phyloP scores from a whole-genome alignment of 2,888 invertebrate genomes.

The Agriotes lineatus region DNA sequence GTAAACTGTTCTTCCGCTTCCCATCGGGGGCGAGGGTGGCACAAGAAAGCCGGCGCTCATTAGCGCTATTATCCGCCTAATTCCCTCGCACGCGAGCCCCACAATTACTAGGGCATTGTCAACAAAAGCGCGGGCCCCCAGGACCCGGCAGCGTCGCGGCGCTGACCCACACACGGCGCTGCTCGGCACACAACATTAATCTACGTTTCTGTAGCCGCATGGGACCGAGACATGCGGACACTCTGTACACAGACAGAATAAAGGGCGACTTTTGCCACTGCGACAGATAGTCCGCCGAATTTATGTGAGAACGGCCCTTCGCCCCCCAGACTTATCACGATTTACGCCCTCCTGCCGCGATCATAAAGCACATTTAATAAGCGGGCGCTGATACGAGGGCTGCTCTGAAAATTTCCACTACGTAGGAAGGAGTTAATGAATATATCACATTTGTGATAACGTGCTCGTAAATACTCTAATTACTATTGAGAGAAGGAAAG shows the following conservation, averaged over 20 bases:
- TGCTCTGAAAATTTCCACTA: no score
- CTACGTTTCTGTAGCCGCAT: constrained; percentile 42
- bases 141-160: constrained; percentile 20
- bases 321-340: constrained; percentile 27
- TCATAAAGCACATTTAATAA: constrained; percentile 33
- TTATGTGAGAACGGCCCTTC: constrained; percentile 54
- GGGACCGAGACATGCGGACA: constrained; percentile 36
- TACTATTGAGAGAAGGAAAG: no score
- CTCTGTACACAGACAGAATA: constrained; percentile 20
- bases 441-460: no score
- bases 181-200: constrained; percentile 40
- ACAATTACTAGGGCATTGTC: constrained; percentile 44
- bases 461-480: no score
- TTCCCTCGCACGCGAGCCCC: constrained; percentile 44
- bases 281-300: constrained; percentile 47
- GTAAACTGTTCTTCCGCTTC: constrained; percentile 41
- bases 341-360: constrained; percentile 29
- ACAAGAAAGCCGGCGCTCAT: constrained; percentile 43
- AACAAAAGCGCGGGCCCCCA: constrained; percentile 36
- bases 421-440: no score
- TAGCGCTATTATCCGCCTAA: constrained; percentile 48
- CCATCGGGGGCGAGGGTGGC: constrained; percentile 24
- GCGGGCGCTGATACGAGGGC: neutral
- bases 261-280: constrained; percentile 22
- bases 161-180: constrained; percentile 31